Base-by-base conservation (phyloP, 2,797 vertebrate species). In the Lacerta agilis region DNA sequence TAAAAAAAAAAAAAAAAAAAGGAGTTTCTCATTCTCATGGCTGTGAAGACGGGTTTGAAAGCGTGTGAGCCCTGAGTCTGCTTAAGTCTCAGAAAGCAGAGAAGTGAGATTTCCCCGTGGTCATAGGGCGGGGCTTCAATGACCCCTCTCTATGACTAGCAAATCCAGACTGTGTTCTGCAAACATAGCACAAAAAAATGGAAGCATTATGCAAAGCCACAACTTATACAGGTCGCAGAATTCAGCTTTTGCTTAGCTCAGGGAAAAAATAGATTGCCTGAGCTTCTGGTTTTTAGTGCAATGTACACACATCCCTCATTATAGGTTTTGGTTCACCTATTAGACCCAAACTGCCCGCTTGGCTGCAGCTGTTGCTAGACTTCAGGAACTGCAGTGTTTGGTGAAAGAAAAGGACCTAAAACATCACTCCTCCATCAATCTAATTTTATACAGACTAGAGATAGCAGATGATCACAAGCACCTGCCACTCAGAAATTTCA, bases 301-400 rank as follows among this genome's bases (percentile, higher is more conserved):
- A 15, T 49, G n/a, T 55, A 82, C 45, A 71, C 66, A 72, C 55
- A 72, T 38, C 71, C 38, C 69, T 72, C 64, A 80, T 64, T 27
- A 9, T 71, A 66, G 55, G 41, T 9, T 36, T 72, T 45, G 45
- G 33, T 58, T 75, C 41, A 49, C 83, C 78, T 64, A 45, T 49
- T 80, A 66, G n/a, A 85, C 38, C 82, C n/a, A 67, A 72, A 92
- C 25, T 49, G 17, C 69, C 72, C 18, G 20, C 18, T 87, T 76
- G 64, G 27, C 25, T 84, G 80, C 87, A 49, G 49, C 75, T 49
- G 49, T 5, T 75, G 83, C 87, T 89, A 13, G 29, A 83, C 55
- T 76, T 79, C 15, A 83, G 85, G 85, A 89, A 61, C 2, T 17
- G 10, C 29, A 83, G 18, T 25, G 6, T 27, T 61, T 36, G 13